Evolutionary conservation across 2,797 vertebrate genomes (phyloP), one percentile per base, ranked within the genome.

Genomic region (Anabacerthia variegaticeps): DNA sequence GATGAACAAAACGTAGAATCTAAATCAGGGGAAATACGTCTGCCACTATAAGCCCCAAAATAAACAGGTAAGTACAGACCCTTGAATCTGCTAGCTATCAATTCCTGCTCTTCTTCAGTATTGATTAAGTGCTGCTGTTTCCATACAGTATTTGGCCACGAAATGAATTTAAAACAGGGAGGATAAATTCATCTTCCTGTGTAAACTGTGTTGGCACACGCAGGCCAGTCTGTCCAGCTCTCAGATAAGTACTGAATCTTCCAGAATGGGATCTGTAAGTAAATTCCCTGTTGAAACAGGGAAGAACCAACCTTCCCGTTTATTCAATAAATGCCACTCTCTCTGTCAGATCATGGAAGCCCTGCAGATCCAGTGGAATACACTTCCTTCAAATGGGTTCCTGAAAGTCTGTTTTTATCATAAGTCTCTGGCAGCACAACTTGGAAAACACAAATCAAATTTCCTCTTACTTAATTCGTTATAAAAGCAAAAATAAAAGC

Each of bases 361-460:
- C 54, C 37, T 63, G 82, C 15, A 79, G 78, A 77, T 85, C 34
- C 58, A 67, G 84, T 43, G 48, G 59, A 95, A 90, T 66, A 95
- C 7, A 49, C 13, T 85, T 95, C 43, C 67, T 94, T 95, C 92
- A 79, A 56, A 67, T 85, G 37, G 51, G 54, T 95, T 96, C 79
- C 56, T 94, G 58, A 94, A 97, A 93, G 77, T 91, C 92, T 85
- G 59, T 52, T 94, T 96, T 85, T 90, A 72, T 95, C 82, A 41
- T 92, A 97, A 89, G 65, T 78, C 73, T 92, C 94, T 97, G 92
- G 93, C 89, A 94, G 88, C 34, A 69, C 43, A 81, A 68, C 93
- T 88, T 87, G 96, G 95, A 98, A 98, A 97, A 94, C 90, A 71
- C 85, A 97, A 96, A 97, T 93, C 77, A 96, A 97, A 95, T 96